phyloP scores from a whole-genome alignment of 2,888 invertebrate species.

The Rhingia campestris region DNA sequence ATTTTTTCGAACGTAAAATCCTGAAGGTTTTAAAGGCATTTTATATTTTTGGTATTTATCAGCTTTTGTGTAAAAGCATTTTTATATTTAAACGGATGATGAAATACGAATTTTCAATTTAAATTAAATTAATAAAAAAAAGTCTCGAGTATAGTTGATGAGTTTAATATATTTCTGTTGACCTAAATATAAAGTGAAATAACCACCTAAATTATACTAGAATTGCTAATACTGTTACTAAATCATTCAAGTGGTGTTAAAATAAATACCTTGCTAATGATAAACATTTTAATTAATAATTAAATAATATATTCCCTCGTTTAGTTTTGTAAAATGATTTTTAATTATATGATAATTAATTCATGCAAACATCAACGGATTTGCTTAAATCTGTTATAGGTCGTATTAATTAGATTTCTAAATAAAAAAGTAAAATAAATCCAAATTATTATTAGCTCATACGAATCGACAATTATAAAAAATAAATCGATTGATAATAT shows the following conservation, averaged over 20 bases:
- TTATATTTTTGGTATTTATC: background rate
- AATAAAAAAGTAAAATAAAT: no score
- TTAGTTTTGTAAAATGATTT: slow-evolving; percentile 12
- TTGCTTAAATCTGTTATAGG: slow-evolving; percentile 3
- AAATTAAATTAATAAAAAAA: background rate
- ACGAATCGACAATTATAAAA: no score
- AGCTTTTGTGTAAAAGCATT: background rate
- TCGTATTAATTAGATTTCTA: background rate
- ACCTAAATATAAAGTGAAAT: background rate
- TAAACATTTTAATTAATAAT: slow-evolving; percentile 20
- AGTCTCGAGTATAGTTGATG: background rate
- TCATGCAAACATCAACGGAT: background rate
- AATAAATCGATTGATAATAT: no score
- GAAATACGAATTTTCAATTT: background rate
- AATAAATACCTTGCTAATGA: background rate
- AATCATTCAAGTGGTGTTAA: no score
- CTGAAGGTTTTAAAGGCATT: background rate
- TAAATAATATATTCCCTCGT: background rate
- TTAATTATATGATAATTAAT: slow-evolving; percentile 25
- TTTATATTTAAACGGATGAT: background rate
- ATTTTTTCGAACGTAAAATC: slow-evolving; percentile 13
- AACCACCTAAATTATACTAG: no score
- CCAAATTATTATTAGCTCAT: no score
- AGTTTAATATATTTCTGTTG: slow-evolving; percentile 3
- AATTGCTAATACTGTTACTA: no score